Evolutionary conservation across 1,140 invertebrate genomes (phyloP), one percentile per base, ranked within the genome.

Genomic region (Zaprionus taronus): DNA sequence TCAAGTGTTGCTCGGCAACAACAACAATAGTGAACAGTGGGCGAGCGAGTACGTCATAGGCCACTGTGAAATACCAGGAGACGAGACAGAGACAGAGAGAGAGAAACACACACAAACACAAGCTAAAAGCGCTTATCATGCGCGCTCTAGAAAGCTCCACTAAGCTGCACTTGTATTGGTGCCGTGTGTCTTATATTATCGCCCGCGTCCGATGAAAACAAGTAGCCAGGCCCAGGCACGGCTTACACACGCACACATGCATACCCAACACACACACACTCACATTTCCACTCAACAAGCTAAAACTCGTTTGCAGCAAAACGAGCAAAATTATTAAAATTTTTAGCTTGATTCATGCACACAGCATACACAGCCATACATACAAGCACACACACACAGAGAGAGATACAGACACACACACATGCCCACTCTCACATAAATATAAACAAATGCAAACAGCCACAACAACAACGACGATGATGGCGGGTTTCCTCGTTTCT

Each of bases 401-500:
- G 12, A 41, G 22, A 72, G 56, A 44, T n/a, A 38, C 49, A 72
- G 15, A 71, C 38, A 60, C 49, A 63, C 26, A 71, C 49, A 64
- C 22, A 66, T 47, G 24, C 68, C 38, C 73, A 76, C 63, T 44
- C 62, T 64, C 17, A 74, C 34, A 77, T 53, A 74, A 55, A 73
- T 53, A 84, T 65, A 79, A 69, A 83, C 73, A 79, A 74, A 69
- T 79, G 68, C 64, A 64, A 47, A 63, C 77, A 71, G 62, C 62
- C 72, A 67, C 69, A 61, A 61, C 63, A 24, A 31, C 67, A 20
- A 49, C 70, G 53, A 64, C 69, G 63, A 80, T 68, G 77, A 72
- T 78, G 86, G 86, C 86, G 85, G 85, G 86, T 91, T 90, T 91
- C 85, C 85, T 90, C 86, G 86, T 90, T 90, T 90, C 85, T 90